Conservation (phyloP, 2,888 invertebrate species). For the Lithosia quadra region DNA sequence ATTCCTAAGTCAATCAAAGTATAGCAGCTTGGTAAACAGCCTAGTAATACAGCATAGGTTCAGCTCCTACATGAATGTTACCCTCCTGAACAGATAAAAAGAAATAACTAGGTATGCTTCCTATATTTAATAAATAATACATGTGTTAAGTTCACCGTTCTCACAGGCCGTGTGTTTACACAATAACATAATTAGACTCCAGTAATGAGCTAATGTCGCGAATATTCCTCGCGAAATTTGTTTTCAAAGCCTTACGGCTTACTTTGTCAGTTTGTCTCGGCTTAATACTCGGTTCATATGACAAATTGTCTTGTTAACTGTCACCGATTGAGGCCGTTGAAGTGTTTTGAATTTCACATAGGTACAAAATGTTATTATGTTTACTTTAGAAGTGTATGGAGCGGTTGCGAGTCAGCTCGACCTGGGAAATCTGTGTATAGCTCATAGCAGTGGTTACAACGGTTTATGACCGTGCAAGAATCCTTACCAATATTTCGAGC, state of each 20-base stretch:
- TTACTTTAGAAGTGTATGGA: background rate
- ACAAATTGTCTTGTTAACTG: slow-evolving; percentile 46
- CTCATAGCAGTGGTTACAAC: background rate
- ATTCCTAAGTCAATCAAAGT: no score
- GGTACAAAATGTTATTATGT: background rate
- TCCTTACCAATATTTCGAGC: background rate
- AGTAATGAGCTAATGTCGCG: slow-evolving; percentile 51
- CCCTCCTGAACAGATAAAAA: no score
- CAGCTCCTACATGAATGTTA: no score
- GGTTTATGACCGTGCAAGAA: background rate
- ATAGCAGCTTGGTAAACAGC: no score
- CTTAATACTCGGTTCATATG: slow-evolving; percentile 41
- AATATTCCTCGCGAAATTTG: slow-evolving; percentile 53
- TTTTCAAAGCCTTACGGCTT: slow-evolving; percentile 47
- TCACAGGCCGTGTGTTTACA: slow-evolving; percentile 33
- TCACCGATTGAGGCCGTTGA: slow-evolving; percentile 35
- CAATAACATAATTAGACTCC: slow-evolving; percentile 50
- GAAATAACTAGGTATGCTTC: background rate
- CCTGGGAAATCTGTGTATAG: background rate
- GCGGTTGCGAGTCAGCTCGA: background rate
- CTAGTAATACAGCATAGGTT: no score
- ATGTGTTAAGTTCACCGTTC: background rate
- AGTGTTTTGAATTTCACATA: slow-evolving; percentile 17
- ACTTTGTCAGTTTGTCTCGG: slow-evolving; percentile 47
- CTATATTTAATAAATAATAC: background rate